These are phyloP conservation scores for Chelonia mydas DNA, from an alignment of 2,797 vertebrate species.

Conservation along the genomic window DNA sequence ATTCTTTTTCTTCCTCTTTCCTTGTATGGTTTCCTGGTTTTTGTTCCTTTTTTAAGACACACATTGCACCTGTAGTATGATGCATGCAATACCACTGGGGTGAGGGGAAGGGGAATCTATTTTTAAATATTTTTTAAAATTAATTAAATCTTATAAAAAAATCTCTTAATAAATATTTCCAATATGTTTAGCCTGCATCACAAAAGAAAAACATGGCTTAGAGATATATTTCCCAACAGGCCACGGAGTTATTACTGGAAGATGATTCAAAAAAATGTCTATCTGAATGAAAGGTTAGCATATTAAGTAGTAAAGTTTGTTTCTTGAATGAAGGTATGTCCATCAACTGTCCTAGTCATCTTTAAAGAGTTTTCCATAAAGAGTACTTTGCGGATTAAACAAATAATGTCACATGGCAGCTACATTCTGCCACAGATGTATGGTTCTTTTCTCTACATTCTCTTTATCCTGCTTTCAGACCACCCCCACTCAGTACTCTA, in stretches of 20 bases:
- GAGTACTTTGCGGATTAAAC: background rate
- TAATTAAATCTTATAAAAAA: background rate
- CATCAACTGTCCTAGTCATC: background rate
- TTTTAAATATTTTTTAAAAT: background rate
- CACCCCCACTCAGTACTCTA: constrained; percentile 9
- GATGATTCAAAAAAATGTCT: background rate
- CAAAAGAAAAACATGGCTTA: rapidly evolving
- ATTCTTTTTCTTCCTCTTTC: constrained; percentile 77
- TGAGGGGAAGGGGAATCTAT: background rate
- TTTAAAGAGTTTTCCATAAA: background rate
- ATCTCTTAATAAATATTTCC: background rate
- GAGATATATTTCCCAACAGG: background rate
- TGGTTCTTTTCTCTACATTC: background rate
- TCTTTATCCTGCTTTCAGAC: constrained; percentile 18
- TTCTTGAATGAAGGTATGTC: background rate
- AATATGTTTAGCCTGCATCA: background rate
- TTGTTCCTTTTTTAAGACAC: constrained; percentile 69
- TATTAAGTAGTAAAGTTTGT: background rate
- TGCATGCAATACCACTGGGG: constrained; percentile 47
- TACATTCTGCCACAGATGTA: background rate
- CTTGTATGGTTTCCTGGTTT: constrained; percentile 72
- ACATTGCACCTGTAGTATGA: constrained; percentile 60
- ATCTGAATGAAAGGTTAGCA: background rate
- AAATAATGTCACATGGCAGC: background rate
- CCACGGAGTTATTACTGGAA: background rate